Percentiles rank a stretch among this genome's conserved stretches.
These are phyloP conservation scores for Pao palembangensis DNA, from an alignment of 2,113 vertebrate species.

Conservation along the genomic window DNA sequence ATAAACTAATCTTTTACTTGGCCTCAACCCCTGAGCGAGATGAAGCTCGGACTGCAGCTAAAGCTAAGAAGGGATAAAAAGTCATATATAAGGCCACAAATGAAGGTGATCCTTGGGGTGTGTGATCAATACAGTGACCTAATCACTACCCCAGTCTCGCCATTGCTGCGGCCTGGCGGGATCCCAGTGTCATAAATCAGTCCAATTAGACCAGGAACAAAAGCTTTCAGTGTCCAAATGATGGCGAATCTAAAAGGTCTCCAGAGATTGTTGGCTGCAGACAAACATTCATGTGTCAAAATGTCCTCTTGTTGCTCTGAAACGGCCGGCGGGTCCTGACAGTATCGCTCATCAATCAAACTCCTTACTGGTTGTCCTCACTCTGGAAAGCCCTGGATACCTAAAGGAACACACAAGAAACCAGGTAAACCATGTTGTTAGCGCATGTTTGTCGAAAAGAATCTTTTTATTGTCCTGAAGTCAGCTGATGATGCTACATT, in stretches of 20 bases:
- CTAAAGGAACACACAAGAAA: conserved; percentile 38
- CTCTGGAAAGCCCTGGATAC: conserved; percentile 28
- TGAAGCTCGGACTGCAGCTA: not conserved
- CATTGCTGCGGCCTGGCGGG: not conserved
- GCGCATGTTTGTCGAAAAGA: conserved; percentile 6
- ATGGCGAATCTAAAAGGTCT: not conserved
- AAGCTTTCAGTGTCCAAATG: not conserved
- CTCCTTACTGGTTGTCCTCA: not conserved
- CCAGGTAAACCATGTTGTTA: conserved; percentile 2
- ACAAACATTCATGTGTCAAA: conserved; percentile 28
- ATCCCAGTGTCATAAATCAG: conserved; percentile 7
- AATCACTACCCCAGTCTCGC: not conserved
- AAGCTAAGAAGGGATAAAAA: not conserved
- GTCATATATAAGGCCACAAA: conserved; percentile 23
- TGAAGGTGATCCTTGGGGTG: conserved; percentile 2
- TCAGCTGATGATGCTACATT: too few species aligned
- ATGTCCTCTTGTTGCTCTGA: conserved; percentile 8
- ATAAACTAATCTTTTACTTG: conserved; percentile 4
- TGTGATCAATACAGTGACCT: conserved; percentile 1
- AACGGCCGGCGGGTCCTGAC: not conserved
- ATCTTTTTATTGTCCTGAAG: not conserved
- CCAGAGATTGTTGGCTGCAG: not conserved
- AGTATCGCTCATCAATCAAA: not conserved
- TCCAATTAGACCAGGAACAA: not conserved
- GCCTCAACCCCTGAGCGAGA: not conserved